Percentiles rank a stretch among this genome's conserved stretches.
phyloP scores from a whole-genome alignment of 2,113 vertebrate genomes.

The Bos javanicus region DNA sequence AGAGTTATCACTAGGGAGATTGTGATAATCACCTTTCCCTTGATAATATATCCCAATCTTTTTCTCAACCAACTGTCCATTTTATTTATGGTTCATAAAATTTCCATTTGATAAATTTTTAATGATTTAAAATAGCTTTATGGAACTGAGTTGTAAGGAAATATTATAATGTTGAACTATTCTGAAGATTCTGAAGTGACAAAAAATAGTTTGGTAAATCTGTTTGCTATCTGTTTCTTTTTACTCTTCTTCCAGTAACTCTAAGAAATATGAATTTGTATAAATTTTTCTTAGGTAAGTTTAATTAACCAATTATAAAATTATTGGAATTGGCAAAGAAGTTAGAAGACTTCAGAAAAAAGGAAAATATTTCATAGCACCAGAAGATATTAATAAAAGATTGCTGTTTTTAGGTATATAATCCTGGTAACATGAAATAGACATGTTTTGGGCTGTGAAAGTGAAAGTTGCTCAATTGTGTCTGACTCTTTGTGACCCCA shows the following conservation, averaged over 20 bases:
- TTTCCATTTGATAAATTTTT: background rate
- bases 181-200: background rate
- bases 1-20: background rate
- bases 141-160: background rate
- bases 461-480: background rate
- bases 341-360: background rate
- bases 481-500: background rate
- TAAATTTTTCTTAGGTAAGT: background rate
- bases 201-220: background rate
- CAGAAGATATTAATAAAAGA: background rate
- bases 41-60: background rate
- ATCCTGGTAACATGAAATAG: rapidly evolving
- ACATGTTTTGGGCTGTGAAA: rapidly evolving
- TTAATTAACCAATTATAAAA: background rate
- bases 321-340: background rate
- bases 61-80: background rate
- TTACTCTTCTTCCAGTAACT: background rate
- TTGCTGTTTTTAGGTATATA: background rate
- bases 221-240: background rate
- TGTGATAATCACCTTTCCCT: background rate
- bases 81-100: slow-evolving; percentile 21
- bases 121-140: slow-evolving; percentile 25
- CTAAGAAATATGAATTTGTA: background rate
- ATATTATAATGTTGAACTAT: background rate
- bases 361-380: background rate